These are phyloP conservation scores for Oenanthe oenanthe DNA, from an alignment of 2,113 vertebrate genomes.

Conservation along the genomic window DNA sequence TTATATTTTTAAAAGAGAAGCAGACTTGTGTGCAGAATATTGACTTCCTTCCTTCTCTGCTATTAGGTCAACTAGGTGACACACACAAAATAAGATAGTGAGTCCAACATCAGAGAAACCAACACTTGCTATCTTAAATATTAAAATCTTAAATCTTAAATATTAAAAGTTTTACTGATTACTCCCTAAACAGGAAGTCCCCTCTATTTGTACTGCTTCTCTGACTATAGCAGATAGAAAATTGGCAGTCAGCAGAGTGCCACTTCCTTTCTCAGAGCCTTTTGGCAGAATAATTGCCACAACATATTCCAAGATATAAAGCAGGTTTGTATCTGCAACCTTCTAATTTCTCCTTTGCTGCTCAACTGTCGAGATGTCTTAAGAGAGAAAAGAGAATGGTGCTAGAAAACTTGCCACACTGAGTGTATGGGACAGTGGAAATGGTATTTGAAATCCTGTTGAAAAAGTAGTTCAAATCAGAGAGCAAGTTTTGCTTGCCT, in stretches of 20 bases:
- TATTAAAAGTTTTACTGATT: not conserved
- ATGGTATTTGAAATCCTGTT: not conserved
- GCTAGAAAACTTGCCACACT: not conserved
- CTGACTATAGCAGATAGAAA: not conserved
- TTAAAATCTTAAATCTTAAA: not conserved
- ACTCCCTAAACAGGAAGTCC: not conserved
- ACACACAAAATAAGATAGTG: fast-evolving
- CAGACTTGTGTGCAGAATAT: not conserved
- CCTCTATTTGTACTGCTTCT: not conserved
- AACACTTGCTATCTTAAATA: not conserved
- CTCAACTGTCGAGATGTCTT: not conserved
- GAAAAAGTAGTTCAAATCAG: not conserved
- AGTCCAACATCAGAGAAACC: not conserved
- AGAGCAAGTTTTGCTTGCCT: not conserved
- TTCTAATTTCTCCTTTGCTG: not conserved
- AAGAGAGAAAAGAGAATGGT: not conserved
- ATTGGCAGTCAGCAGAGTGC: not conserved
- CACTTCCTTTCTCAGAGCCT: not conserved
- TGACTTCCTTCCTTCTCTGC: not conserved
- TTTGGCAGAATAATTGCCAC: not conserved
- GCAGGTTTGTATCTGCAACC: not conserved
- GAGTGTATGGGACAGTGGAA: not conserved
- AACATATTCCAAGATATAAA: not conserved
- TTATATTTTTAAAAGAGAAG: not conserved
- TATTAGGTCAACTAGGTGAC: not conserved